These are phyloP conservation scores for Suillia variegata DNA, from an alignment of 2,888 invertebrate species.

Conservation along the genomic window DNA sequence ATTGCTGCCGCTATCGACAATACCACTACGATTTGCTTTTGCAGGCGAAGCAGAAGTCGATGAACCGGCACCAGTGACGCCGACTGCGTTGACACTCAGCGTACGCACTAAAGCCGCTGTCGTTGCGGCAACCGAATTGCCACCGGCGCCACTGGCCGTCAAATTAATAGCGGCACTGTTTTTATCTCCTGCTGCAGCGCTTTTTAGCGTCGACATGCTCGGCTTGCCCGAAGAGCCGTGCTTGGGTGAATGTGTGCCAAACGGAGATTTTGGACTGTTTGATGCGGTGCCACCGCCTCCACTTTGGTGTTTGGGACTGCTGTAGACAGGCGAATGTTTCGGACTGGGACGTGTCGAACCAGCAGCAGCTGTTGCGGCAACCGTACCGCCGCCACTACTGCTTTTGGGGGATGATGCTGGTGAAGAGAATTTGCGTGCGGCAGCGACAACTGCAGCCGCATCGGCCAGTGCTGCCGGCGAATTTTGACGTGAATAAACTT, in stretches of 20 bases:
- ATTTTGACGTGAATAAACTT: conserved; percentile 70
- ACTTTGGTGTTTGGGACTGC: conserved; percentile 77
- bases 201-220: conserved; percentile 86
- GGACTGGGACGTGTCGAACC: conserved; percentile 66
- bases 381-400: conserved; percentile 37
- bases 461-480: conserved; percentile 54
- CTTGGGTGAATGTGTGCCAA: conserved; percentile 80
- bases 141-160: conserved; percentile 24
- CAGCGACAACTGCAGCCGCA: conserved; percentile 65
- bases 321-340: conserved; percentile 76
- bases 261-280: conserved; percentile 76
- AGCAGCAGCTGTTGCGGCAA: conserved; percentile 36
- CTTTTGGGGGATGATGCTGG: conserved; percentile 63
- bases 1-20: too few species aligned
- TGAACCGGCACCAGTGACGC: not conserved
- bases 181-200: conserved; percentile 64
- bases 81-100: conserved; percentile 50
- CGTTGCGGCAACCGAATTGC: conserved; percentile 29
- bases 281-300: conserved; percentile 71
- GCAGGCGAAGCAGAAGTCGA: conserved; percentile 11
- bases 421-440: conserved; percentile 70
- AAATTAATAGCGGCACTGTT: conserved; percentile 10
- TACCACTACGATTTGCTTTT: too few species aligned
- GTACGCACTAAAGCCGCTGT: conserved; percentile 62
- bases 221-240: conserved; percentile 81